Percentiles rank a stretch among this genome's conserved stretches.
phyloP scores from a whole-genome alignment of 2,888 invertebrate genomes.

The Drosophila meridiana region DNA sequence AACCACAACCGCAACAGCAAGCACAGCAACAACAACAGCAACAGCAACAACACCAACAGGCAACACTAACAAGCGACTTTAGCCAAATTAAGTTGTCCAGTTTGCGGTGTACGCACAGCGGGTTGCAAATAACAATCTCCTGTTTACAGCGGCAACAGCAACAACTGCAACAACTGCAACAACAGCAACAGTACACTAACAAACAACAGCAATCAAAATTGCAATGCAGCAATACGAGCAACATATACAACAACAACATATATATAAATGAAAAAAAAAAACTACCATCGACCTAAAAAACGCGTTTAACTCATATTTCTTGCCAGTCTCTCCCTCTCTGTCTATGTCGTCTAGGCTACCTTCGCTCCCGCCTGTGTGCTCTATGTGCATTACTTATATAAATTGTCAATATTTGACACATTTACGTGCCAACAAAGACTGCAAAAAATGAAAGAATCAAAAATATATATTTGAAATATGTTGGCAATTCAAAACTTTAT shows the following conservation, averaged over 20 bases:
- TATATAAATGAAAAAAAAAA: conserved; percentile 28
- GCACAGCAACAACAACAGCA: conserved; percentile 31
- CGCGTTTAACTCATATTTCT: conserved; percentile 79
- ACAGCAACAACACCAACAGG: conserved; percentile 30
- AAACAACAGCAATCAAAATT: conserved; percentile 73
- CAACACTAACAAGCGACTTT: conserved; percentile 79
- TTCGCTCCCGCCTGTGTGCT: conserved; percentile 22
- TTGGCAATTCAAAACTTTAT: conserved; percentile 43
- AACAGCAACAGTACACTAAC: conserved; percentile 56
- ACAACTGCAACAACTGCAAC: conserved; percentile 41
- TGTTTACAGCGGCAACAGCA: conserved; percentile 73
- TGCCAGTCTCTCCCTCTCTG: conserved; percentile 43
- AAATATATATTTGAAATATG: conserved; percentile 16
- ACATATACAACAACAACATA: conserved; percentile 39
- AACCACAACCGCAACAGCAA: conserved; percentile 49
- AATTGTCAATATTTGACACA: conserved; percentile 81
- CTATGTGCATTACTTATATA: conserved; percentile 65
- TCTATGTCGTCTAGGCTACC: conserved; percentile 30
- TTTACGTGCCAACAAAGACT: conserved; percentile 67
- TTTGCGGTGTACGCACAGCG: conserved; percentile 81
- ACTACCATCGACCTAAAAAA: conserved; percentile 70
- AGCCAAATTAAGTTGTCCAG: conserved; percentile 81
- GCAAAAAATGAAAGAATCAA: conserved; percentile 32
- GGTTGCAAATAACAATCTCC: conserved; percentile 80
- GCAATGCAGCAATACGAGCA: conserved; percentile 46